These are phyloP conservation scores for Nothocercus julius DNA, from an alignment of 2,113 vertebrate genomes.

Conservation along the genomic window DNA sequence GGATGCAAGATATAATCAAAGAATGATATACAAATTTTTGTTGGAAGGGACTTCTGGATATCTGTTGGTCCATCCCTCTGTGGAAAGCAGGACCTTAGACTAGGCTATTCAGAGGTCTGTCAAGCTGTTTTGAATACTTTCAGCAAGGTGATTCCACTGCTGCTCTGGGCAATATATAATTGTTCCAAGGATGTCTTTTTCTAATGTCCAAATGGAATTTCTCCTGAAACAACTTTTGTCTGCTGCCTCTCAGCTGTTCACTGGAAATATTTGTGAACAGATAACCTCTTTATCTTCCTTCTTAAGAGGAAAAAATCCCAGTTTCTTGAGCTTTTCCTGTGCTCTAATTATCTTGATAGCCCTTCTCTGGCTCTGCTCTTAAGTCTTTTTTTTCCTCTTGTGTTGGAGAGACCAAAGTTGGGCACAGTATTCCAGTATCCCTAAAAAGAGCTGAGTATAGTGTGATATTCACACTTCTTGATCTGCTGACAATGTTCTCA, in stretches of 20 bases:
- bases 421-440: background rate
- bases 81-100: background rate
- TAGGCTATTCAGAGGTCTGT: background rate
- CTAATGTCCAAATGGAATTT: background rate
- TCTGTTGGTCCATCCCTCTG: background rate
- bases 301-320: rapidly evolving
- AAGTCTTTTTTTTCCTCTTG: background rate
- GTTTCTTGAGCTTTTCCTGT: background rate
- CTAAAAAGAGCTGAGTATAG: background rate
- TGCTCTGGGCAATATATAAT: background rate
- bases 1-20: background rate
- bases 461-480: background rate
- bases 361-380: background rate
- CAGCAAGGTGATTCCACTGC: background rate
- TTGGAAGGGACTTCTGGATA: background rate
- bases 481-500: background rate
- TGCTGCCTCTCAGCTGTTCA: background rate
- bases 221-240: background rate
- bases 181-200: background rate
- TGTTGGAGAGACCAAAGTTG: background rate
- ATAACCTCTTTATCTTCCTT: background rate
- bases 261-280: background rate
- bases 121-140: background rate
- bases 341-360: background rate
- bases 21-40: background rate